Conservation (phyloP, 2,888 invertebrate genomes). For the Amorpha juglandis region DNA sequence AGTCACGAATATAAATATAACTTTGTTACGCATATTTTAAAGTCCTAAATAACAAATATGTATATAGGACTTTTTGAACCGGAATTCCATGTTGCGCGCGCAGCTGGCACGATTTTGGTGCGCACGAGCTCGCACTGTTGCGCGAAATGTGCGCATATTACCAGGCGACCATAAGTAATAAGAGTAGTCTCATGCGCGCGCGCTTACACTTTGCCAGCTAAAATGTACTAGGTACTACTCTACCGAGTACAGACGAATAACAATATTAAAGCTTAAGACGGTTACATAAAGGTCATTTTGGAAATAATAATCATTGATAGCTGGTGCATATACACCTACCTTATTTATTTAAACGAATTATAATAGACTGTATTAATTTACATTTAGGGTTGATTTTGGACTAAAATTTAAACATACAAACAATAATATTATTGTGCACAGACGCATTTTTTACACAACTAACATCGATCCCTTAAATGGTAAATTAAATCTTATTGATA, state of each 20-base stretch:
- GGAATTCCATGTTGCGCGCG: constrained; percentile 58
- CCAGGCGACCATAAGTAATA: constrained; percentile 60
- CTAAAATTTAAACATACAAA: background rate
- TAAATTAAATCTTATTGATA: no score
- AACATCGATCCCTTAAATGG: no score
- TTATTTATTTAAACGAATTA: background rate
- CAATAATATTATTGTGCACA: background rate
- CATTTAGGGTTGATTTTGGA: background rate
- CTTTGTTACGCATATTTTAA: background rate
- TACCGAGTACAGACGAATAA: background rate
- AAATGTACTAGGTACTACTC: background rate
- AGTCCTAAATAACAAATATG: constrained; percentile 12
- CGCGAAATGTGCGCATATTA: constrained; percentile 82
- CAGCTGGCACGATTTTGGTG: constrained; percentile 63
- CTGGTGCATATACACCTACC: background rate
- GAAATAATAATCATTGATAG: background rate
- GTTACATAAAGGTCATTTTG: background rate
- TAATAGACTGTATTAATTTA: background rate
- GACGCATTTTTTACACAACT: no score
- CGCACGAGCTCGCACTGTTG: constrained; percentile 77
- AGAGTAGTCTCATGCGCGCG: constrained; percentile 40
- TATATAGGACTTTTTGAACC: constrained; percentile 32
- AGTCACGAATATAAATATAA: no score
- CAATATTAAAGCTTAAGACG: constrained; percentile 27
- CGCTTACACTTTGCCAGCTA: constrained; percentile 30